Conservation (phyloP, 2,888 invertebrate species). For the Meliscaeva auricollis region DNA sequence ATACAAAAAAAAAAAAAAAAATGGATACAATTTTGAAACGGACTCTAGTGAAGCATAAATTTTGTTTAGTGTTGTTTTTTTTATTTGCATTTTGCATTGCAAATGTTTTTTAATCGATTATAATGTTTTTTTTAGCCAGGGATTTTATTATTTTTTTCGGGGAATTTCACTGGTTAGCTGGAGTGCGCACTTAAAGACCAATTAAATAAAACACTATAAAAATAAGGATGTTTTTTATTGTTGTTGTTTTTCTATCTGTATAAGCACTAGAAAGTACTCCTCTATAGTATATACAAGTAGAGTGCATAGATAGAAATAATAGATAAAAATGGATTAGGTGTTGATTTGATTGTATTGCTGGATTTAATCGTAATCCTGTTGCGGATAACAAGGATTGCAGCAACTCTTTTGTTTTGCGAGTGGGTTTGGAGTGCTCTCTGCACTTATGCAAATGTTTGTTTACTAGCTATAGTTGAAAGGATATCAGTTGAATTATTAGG, state of each 20-base stretch:
- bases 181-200: slow-evolving; percentile 46
- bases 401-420: too few relatives aligned
- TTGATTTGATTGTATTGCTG: slow-evolving; percentile 72
- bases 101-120: slow-evolving; percentile 58
- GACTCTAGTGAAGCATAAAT: slow-evolving; percentile 9
- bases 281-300: slow-evolving; percentile 17
- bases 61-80: slow-evolving; percentile 12
- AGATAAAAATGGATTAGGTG: slow-evolving; percentile 74
- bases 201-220: slow-evolving; percentile 66
- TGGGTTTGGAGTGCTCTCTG: not conserved
- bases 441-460: not conserved
- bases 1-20: not conserved
- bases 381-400: slow-evolving; percentile 45
- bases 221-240: slow-evolving; percentile 16
- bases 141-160: not conserved
- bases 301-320: slow-evolving; percentile 18
- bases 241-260: too few relatives aligned
- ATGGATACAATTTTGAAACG: slow-evolving; percentile 17
- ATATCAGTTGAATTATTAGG: too few relatives aligned
- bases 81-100: slow-evolving; percentile 5
- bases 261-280: slow-evolving; percentile 1
- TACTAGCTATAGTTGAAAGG: too few relatives aligned
- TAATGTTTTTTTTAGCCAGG: slow-evolving; percentile 24
- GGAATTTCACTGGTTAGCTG: not conserved
- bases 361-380: slow-evolving; percentile 67